Conservation (phyloP, 2,888 invertebrate species). For the Emmelina monodactyla region DNA sequence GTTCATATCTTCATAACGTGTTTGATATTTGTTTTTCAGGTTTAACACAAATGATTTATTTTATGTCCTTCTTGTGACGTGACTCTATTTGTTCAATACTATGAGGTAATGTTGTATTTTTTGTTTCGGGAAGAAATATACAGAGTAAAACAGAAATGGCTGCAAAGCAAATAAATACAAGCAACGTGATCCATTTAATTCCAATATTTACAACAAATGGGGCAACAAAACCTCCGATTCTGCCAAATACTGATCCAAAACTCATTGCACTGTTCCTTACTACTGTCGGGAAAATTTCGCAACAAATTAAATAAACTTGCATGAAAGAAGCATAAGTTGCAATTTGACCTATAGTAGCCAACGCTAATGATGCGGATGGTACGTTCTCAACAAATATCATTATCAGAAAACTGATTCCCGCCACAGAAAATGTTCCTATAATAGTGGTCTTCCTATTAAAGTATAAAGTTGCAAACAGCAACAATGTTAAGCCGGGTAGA, state of each 20-base stretch:
- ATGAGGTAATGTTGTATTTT: conserved; percentile 36
- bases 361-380: conserved; percentile 62
- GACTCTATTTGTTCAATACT: conserved; percentile 44
- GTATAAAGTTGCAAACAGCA: conserved; percentile 33
- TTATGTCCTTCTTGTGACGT: no score
- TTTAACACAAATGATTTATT: not conserved
- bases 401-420: conserved; percentile 36
- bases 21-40: no score
- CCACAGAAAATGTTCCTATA: conserved; percentile 30
- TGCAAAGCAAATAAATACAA: conserved; percentile 39
- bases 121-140: conserved; percentile 47
- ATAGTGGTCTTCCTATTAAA: conserved; percentile 36
- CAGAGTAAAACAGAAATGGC: conserved; percentile 37
- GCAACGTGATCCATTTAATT: conserved; percentile 41
- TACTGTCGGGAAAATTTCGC: conserved; percentile 82
- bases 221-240: conserved; percentile 73
- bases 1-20: no score
- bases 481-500: conserved; percentile 31
- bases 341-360: conserved; percentile 77
- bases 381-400: conserved; percentile 27
- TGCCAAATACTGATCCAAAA: conserved; percentile 72
- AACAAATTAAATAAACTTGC: conserved; percentile 74
- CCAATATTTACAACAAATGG: conserved; percentile 70
- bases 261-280: conserved; percentile 81
- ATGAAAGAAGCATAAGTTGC: conserved; percentile 75